Base-by-base conservation (phyloP, 64 coral and sea anemone genomes). In the Cladopsammia gracilis region DNA sequence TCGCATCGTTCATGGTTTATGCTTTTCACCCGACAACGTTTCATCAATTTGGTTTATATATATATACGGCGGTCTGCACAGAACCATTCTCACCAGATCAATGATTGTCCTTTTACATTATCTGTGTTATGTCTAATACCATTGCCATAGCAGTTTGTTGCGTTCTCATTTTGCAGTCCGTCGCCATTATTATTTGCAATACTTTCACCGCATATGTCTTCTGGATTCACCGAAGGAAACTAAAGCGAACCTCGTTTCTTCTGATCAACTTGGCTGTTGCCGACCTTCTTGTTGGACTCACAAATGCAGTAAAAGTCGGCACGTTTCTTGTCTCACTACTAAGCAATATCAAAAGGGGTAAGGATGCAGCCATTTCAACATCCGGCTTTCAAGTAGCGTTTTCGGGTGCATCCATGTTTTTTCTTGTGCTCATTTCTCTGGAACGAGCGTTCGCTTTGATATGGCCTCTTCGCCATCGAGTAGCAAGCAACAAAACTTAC, bases 171-270 rank as follows among this genome's bases (percentile, higher is more conserved):
- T 12, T 79, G 13, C 50, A 12, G 11, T 79, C 51, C 25, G 4
- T 79, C 6, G 2, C 59, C 11, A 42, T 58, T 15, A 15, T 7
- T 34, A 14, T 58, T 7, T 51, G 10, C 10, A 79, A 79, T 16
- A 5, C 10, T 79, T 59, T 79, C 52, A 79, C 76, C 52, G 54
- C 60, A 44, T 79, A 34, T 15, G 25, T 79, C n/a, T 79, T 79
- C 52, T 79, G 76, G 76, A 60, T 25, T 16, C 10, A 79, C 54
- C 23, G 54, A 58, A 56, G 5, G 24, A 79, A 58, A 79, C 23
- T 79, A 12, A 56, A 59, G 13, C 76, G 76, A 26, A 79, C 76
- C 1, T 59, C 22, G 1, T 79, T 79, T 16, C 52, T 79, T 60
- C 52, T 79, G 12, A 58, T 79, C 8, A 79, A 79, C 76, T 34